Conservation (phyloP, 2,797 vertebrate genomes). For the Alauda arvensis region DNA sequence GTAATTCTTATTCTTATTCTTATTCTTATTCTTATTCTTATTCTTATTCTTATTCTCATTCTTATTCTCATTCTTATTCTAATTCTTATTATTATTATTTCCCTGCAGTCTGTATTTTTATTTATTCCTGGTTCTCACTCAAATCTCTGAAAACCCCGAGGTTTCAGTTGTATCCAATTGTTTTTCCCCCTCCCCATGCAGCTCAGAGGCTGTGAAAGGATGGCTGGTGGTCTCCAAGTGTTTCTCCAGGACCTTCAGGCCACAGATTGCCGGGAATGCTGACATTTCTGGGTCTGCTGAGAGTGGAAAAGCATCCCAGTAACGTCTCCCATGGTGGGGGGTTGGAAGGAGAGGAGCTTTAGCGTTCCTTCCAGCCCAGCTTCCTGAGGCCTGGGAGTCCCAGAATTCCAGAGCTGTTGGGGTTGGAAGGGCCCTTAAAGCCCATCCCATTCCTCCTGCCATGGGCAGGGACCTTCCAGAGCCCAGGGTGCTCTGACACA, state of each 20-base stretch:
- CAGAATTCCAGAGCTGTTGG: background rate
- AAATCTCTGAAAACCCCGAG: background rate
- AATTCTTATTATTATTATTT: background rate
- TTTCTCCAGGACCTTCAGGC: background rate
- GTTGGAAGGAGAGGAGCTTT: background rate
- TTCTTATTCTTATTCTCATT: background rate
- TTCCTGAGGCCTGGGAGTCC: too few species aligned
- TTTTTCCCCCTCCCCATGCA: background rate
- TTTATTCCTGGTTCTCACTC: background rate
- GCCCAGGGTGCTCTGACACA: background rate
- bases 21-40: background rate
- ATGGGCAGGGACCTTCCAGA: background rate
- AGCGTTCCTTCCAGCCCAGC: background rate
- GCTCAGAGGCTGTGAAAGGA: background rate
- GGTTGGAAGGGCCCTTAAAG: background rate
- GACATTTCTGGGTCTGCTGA: fast-evolving
- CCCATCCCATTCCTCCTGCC: too few species aligned
- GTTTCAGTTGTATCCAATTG: background rate
- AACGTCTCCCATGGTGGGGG: background rate
- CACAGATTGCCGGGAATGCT: background rate
- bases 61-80: too few species aligned
- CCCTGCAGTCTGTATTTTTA: background rate
- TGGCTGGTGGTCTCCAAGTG: fast-evolving
- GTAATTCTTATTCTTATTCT: background rate
- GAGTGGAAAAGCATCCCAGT: background rate